Evolutionary conservation across 2,797 vertebrate species (phyloP), one percentile per base, ranked within the genome.

Genomic region (Alca torda): DNA sequence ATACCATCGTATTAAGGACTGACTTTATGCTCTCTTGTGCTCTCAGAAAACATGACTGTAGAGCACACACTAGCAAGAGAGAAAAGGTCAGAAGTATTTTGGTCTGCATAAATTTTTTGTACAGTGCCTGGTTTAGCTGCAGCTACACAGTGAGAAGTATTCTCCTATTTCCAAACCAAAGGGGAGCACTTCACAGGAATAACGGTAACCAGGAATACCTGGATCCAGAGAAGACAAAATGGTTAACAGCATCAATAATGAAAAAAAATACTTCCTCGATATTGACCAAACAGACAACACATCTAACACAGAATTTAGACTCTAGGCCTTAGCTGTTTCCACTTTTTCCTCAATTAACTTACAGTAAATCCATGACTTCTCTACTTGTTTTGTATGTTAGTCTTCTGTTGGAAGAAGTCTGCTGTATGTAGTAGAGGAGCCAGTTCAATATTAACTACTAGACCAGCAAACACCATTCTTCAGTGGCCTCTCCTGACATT

Each of bases 1-100:
- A 26, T 43, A 61, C 28, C 15, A 31, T 6, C 0, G 0, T 8
- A 63, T 50, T 4, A 65, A 37, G n/a, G 23, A 64, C 0, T 46
- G 57, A 51, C 16, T 88, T 69, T 7, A 43, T 23, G 46, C 26
- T 60, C 17, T 63, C 18, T 51, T 2, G 25, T 16, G 30, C 24
- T 51, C 70, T 28, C 16, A 33, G 53, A 56, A 82, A 31, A 64
- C 21, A 9, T 4, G 7, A 68, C 24, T 68, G 20, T 25, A 79
- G 54, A 75, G 41, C 26, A 70, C 43, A 74, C 4, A 54, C 10
- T 7, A 85, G 46, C 13, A 68, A 76, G 39, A 82, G 4, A 68
- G 6, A 56, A 93, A 78, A 70, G 31, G 19, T 43, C 45, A 41
- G 11, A 31, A 65, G 45, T 5, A 60, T 46, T 68, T n/a, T 46